Conservation (phyloP, 2,797 vertebrate genomes). For the Enteromius treurensis region DNA sequence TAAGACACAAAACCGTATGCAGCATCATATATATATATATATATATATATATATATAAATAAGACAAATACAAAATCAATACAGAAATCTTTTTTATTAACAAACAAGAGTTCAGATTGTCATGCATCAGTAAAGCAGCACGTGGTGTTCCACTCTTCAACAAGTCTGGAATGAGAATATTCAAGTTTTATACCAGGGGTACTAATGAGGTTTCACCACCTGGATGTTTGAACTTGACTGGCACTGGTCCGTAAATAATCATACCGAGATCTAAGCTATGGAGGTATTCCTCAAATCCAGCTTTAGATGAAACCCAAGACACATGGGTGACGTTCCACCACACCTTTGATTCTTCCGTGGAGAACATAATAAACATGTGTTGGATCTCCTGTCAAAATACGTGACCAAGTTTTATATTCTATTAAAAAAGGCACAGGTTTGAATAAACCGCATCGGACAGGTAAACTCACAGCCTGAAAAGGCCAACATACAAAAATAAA, state of each 20-base stretch:
- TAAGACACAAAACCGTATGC: background rate
- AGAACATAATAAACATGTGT: constrained; percentile 33
- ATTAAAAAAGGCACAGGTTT: constrained; percentile 58
- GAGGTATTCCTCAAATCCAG: constrained; percentile 33
- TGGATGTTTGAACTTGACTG: constrained; percentile 36
- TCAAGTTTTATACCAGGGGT: constrained; percentile 53
- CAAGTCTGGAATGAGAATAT: constrained; percentile 56
- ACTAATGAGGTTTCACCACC: constrained; percentile 33
- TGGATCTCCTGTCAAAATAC: constrained; percentile 59
- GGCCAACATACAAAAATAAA: constrained; percentile 35
- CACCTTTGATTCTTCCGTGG: constrained; percentile 25
- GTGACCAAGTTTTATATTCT: constrained; percentile 48
- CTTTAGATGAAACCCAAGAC: constrained; percentile 11
- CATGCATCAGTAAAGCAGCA: constrained; percentile 47
- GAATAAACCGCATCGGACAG: constrained; percentile 41
- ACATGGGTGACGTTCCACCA: constrained; percentile 12
- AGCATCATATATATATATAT: too few species aligned
- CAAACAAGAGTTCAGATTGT: constrained; percentile 63
- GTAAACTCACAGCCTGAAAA: constrained; percentile 35
- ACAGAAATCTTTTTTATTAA: constrained; percentile 60
- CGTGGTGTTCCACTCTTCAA: constrained; percentile 54
- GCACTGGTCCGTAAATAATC: constrained; percentile 56
- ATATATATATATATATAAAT: background rate
- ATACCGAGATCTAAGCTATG: constrained; percentile 50
- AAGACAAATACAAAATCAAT: constrained; percentile 22